Conservation (phyloP, 2,797 vertebrate species). For the Otolemur crassicaudatus region DNA sequence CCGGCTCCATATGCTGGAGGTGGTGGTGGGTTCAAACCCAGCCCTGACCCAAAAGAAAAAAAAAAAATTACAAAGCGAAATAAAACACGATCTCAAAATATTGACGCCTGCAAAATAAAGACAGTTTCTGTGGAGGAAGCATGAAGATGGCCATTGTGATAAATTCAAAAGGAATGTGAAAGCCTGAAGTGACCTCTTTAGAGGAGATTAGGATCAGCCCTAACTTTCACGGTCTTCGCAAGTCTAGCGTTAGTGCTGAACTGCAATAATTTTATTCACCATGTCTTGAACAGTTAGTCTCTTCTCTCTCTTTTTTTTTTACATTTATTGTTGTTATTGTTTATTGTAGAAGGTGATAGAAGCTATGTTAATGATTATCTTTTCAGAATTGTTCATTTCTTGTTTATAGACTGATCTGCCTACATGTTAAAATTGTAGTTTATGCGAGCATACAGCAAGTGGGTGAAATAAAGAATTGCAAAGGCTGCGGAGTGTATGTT, state of each 20-base stretch:
- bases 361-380: constrained; percentile 31
- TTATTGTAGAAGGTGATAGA: not conserved
- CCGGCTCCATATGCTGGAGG: too few relatives aligned
- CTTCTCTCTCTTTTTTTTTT: not conserved
- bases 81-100: constrained; percentile 16
- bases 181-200: not conserved
- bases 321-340: not conserved
- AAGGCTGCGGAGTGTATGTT: not conserved
- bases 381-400: constrained; percentile 45
- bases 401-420: not conserved
- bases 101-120: not conserved
- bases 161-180: constrained; percentile 48
- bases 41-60: too few relatives aligned
- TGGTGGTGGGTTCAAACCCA: too few relatives aligned
- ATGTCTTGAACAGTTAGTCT: not conserved
- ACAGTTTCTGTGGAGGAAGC: not conserved
- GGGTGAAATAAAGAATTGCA: not conserved
- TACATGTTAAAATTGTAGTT: constrained; percentile 53
- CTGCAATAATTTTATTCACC: not conserved
- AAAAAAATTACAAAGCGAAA: not conserved
- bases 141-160: not conserved
- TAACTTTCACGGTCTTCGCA: constrained; percentile 2
- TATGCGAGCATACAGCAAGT: not conserved
- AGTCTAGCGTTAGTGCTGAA: not conserved
- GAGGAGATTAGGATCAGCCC: not conserved